Percentiles rank a stretch among this genome's conserved stretches.
phyloP scores from a whole-genome alignment of 1,140 invertebrate genomes.

The Apis florea region DNA sequence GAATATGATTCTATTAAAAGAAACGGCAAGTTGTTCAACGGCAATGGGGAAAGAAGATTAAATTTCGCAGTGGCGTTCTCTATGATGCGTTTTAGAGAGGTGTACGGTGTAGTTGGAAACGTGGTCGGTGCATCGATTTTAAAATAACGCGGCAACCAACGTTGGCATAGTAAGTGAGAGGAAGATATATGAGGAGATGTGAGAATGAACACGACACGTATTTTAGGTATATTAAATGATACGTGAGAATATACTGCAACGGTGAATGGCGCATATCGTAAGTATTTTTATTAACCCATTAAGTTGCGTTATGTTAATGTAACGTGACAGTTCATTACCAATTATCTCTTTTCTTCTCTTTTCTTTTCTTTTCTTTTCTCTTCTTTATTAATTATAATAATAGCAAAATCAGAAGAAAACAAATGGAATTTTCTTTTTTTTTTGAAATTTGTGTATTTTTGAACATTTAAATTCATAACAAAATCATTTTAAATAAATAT shows the following conservation, averaged over 20 bases:
- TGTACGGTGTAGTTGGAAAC: not conserved
- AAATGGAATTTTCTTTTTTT: too few species aligned
- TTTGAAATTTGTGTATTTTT: too few species aligned
- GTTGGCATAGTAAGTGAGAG: not conserved
- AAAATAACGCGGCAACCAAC: slow-evolving; percentile 4
- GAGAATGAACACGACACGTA: not conserved
- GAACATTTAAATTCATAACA: too few species aligned
- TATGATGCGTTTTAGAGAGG: not conserved
- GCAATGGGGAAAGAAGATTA: slow-evolving; percentile 22
- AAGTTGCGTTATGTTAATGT: too few species aligned
- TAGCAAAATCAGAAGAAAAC: too few species aligned
- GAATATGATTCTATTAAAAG: slow-evolving; percentile 20
- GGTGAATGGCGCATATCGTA: not conserved
- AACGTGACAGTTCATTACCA: too few species aligned
- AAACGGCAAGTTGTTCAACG: not conserved
- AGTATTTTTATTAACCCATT: not conserved
- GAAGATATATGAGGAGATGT: not conserved
- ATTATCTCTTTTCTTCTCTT: too few species aligned
- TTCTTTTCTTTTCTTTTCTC: too few species aligned
- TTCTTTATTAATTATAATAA: too few species aligned
- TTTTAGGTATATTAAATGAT: not conserved
- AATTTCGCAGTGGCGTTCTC: not conserved
- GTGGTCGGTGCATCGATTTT: not conserved
- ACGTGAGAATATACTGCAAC: not conserved
- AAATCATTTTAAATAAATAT: too few species aligned